Evolutionary conservation across 2,797 vertebrate species (phyloP).

Genomic region (Syndactyla subalaris): DNA sequence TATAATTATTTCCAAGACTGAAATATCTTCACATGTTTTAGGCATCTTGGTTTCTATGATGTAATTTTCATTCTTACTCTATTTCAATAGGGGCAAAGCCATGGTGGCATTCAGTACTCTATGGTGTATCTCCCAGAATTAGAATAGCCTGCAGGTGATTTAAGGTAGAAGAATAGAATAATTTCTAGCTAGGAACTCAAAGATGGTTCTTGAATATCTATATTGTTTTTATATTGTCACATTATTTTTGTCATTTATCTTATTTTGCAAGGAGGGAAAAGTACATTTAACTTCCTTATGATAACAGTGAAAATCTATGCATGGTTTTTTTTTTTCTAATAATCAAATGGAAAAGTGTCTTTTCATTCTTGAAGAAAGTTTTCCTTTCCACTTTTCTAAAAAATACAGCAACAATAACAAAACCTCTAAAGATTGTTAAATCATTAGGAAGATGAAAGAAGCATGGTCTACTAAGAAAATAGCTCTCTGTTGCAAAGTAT

Average conservation of each 20-base stretch:
- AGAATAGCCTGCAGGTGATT: not conserved
- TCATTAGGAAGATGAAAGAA: slow-evolving; percentile 7
- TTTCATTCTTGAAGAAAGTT: not conserved
- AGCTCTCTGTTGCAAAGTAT: not conserved
- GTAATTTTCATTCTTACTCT: not conserved
- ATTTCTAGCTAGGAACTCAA: not conserved
- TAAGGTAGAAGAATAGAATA: not conserved
- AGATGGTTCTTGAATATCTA: not conserved
- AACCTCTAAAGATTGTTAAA: not conserved
- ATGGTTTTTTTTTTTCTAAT: not conserved
- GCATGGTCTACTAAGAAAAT: not conserved
- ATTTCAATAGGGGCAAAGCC: not conserved
- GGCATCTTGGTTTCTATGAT: not conserved
- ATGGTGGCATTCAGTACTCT: not conserved
- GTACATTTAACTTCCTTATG: not conserved
- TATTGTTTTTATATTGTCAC: not conserved
- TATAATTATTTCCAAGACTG: not conserved
- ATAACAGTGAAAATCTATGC: not conserved
- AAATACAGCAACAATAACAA: not conserved
- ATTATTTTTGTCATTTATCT: not conserved
- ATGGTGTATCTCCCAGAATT: not conserved
- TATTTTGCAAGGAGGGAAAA: not conserved
- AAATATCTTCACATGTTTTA: not conserved
- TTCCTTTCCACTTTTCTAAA: not conserved
- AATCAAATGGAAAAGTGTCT: not conserved